Evolutionary conservation across 1,140 invertebrate species (phyloP).

Genomic region (Drosophila nigrodunni): DNA sequence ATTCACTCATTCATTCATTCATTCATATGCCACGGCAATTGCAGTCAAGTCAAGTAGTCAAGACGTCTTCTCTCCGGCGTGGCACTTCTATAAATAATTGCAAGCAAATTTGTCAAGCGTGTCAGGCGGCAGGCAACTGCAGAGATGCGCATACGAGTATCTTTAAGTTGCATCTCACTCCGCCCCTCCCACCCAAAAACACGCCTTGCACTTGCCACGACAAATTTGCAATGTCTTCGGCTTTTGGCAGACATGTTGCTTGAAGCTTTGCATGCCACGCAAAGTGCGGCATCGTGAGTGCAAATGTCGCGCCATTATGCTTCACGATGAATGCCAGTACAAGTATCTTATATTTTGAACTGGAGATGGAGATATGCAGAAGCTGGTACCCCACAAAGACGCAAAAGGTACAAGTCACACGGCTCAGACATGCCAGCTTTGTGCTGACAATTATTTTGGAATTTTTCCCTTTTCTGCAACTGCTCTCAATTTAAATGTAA

Average conservation of each 20-base stretch:
- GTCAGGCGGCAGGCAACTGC: conserved; percentile 55
- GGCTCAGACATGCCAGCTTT: conserved; percentile 2
- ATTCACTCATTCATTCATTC: conserved; percentile 51
- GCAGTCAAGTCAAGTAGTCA: conserved; percentile 72
- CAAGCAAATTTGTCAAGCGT: conserved; percentile 80
- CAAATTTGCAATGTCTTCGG: conserved; percentile 78
- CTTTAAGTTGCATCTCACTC: conserved; percentile 43
- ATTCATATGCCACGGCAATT: conserved; percentile 57
- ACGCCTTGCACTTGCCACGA: conserved; percentile 49
- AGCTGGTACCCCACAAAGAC: background rate
- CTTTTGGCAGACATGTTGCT: conserved; percentile 3
- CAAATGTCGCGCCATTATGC: conserved; percentile 80
- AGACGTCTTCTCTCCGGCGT: conserved; percentile 59
- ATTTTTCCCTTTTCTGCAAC: conserved; percentile 21
- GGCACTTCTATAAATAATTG: conserved; percentile 81
- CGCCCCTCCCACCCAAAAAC: background rate
- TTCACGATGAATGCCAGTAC: conserved; percentile 34
- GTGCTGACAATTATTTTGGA: conserved; percentile 36
- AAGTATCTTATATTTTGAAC: conserved; percentile 45
- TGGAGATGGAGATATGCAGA: background rate
- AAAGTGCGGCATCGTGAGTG: conserved; percentile 76
- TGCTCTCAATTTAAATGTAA: conserved; percentile 30
- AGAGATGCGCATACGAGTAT: conserved; percentile 32
- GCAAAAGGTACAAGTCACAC: background rate
- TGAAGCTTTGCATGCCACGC: conserved; percentile 48